Base-by-base conservation (phyloP, 2,113 vertebrate genomes). In the Xenopus laevis region DNA sequence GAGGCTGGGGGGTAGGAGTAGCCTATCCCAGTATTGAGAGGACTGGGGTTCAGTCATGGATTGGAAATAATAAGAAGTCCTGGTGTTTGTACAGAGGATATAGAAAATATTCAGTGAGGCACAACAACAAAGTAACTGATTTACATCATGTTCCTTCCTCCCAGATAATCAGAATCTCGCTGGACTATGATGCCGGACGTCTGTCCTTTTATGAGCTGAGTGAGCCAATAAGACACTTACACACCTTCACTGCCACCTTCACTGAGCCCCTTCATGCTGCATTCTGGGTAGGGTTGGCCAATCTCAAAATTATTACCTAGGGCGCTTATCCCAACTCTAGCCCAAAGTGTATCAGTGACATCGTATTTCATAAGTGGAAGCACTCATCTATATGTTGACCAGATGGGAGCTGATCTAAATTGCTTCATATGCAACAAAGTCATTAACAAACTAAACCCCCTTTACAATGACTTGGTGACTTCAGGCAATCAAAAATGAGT, bases 221-320 rank as follows among this genome's bases (percentile, higher is more conserved):
- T 69, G 50, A 57, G 23, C n/a, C 69, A 17, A 33, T 71, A 10
- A 71, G 11, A 44, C 62, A 64, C 30, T 44, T 64, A 44, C 27
- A 64, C 62, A 64, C 62, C 62, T 64, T 64, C 30, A 64, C 27
- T 40, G 30, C 62, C 62, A 17, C 62, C 30, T 64, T 64, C 62
- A 64, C 27, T 16, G 62, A 64, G 30, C 62, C 62, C 13, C 62
- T 64, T 17, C 62, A 64, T n/a, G 27, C 9, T 64, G 62, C 62
- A n/a, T 64, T 64, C 13, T 33, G 27, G 62, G 62, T 64, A 44
- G 23, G 61, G 2, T 16, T 40, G 13, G 10, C 33, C 33, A 40
- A 40, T 40, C 33, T 40, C 2, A 40, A 40, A 40, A 6, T 40
- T 40, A 9, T 40, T 40, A 40, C 33, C 33, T 40, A 40, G 33